These are phyloP conservation scores for Rhadinocentrus ornatus DNA, from an alignment of 2,797 vertebrate species.

Conservation along the genomic window DNA sequence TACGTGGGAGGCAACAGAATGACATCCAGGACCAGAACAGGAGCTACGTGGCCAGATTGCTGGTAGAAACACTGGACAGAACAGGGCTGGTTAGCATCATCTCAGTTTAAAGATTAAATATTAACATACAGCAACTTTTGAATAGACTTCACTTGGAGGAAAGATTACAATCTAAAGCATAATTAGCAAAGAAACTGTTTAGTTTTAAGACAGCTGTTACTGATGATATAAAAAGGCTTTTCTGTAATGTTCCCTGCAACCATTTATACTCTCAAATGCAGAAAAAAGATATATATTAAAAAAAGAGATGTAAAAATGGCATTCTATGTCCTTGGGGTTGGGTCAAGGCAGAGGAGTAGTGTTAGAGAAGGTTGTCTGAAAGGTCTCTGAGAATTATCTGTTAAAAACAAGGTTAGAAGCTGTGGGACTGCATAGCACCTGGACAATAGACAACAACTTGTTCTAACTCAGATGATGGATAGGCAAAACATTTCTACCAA, in stretches of 20 bases:
- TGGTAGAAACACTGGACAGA: background rate
- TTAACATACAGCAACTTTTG: background rate
- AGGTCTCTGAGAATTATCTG: slow-evolving; percentile 38
- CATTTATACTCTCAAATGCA: slow-evolving; percentile 10
- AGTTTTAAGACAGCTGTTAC: background rate
- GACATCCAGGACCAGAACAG: background rate
- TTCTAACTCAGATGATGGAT: slow-evolving; percentile 14
- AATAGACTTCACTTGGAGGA: background rate
- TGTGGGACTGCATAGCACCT: slow-evolving; percentile 22
- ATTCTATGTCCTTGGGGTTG: slow-evolving; percentile 19
- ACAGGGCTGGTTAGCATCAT: background rate
- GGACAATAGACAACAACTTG: slow-evolving; percentile 14
- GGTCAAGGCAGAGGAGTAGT: slow-evolving; percentile 16
- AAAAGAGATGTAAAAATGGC: slow-evolving; percentile 34
- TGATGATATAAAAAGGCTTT: background rate
- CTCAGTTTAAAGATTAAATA: background rate
- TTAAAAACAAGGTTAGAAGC: slow-evolving; percentile 49
- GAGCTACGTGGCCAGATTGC: background rate
- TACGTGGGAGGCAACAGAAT: background rate
- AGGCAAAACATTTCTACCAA: slow-evolving; percentile 7
- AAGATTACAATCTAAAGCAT: background rate
- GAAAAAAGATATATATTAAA: slow-evolving; percentile 15
- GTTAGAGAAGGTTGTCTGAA: slow-evolving; percentile 36
- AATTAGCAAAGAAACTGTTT: background rate
- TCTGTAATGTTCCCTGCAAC: background rate